Evolutionary conservation across 2,797 vertebrate genomes (phyloP).

Genomic region (Loris lydekkerianus): DNA sequence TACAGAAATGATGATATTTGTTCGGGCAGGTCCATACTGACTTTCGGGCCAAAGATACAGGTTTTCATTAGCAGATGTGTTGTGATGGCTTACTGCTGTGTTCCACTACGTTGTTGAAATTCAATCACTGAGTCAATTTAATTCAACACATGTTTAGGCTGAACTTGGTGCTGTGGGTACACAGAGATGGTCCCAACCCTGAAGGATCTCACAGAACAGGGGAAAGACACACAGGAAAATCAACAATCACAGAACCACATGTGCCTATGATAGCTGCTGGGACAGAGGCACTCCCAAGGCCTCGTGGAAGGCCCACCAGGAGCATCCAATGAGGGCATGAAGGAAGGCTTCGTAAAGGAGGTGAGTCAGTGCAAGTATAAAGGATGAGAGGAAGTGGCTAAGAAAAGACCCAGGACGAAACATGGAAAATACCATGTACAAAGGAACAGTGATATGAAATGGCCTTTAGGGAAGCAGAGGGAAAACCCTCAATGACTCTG

Average conservation of each 20-base stretch:
- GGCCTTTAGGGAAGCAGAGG: background rate
- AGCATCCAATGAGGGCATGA: background rate
- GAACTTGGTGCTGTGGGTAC: background rate
- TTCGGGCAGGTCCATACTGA: background rate
- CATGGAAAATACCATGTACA: background rate
- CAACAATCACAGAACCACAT: background rate
- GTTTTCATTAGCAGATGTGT: background rate
- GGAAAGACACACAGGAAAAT: background rate
- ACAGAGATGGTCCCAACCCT: background rate
- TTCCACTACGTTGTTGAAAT: conserved; percentile 13
- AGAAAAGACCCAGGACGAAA: background rate
- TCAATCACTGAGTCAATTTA: background rate
- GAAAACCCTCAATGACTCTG: background rate
- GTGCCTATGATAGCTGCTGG: background rate
- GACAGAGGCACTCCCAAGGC: background rate
- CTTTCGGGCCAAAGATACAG: background rate
- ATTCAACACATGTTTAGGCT: background rate
- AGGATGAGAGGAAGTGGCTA: background rate
- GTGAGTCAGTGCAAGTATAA: background rate
- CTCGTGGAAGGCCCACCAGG: background rate
- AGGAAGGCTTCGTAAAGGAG: background rate
- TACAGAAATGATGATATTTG: background rate
- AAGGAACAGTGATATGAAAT: background rate
- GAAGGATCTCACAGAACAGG: background rate
- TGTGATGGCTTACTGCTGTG: background rate